Base-by-base conservation (phyloP, 2,113 vertebrate genomes). In the Macquaria ambigua region DNA sequence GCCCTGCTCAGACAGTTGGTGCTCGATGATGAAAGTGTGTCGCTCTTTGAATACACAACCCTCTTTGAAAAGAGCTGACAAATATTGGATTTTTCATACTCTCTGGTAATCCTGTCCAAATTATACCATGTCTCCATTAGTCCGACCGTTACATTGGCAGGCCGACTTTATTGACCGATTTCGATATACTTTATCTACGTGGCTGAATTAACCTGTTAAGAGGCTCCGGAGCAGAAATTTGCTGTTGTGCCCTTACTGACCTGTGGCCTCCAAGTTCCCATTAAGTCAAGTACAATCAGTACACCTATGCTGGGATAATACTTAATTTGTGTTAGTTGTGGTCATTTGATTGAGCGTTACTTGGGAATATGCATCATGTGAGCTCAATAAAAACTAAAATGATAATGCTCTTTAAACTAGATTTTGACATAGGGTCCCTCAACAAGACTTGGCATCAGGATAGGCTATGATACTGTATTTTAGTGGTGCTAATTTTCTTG, bases 1-100 rank as follows among this genome's bases (percentile, higher is more conserved):
- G 39, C 53, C 28, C 16, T 20, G 50, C 72, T 75, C 61, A 68
- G 34, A 84, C 15, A 43, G 75, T 21, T 61, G n/a, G 25, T 28
- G 31, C 63, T 31, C 4, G 2, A 4, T 39, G 72, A 52, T 25
- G 23, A 37, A 69, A 52, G 23, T 8, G 37, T 50, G 41, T 59
- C 12, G 3, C 43, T 52, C 37, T 72, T 59, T 59, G 37, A 62
- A 55, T 52, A 20, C 48, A 48, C 39, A 28, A 12, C 61, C n/a
- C 9, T 53, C 41, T 69, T 59, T 59, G 11, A 52, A 71, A 55
- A 68, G 14, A 74, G 43, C 59, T 71, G n/a, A 48, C 12, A 56
- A 31, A 69, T 20, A 56, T 77, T 61, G 7, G 1, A 59, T 56
- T 77, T 71, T 39, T 21, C 34, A 15, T 37, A 55, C 5, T 43